Conservation (phyloP, 2,888 invertebrate species). For the Dasypolia templi region DNA sequence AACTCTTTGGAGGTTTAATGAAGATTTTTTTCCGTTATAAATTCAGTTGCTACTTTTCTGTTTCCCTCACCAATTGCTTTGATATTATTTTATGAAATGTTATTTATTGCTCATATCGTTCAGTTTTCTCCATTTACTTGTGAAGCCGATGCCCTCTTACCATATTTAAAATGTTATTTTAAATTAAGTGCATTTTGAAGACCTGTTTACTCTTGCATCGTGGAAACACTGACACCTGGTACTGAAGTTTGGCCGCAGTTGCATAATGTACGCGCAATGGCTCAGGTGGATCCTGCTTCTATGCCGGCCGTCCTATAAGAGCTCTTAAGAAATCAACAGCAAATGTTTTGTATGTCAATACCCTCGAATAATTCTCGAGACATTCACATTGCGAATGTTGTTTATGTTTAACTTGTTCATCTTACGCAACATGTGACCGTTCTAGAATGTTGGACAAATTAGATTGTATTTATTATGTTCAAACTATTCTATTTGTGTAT, state of each 20-base stretch:
- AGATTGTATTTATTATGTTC: constrained; percentile 38
- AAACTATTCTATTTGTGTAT: constrained; percentile 10
- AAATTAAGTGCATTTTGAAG: not conserved
- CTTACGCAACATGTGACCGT: constrained; percentile 33
- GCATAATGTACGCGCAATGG: not conserved
- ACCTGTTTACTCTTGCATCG: not conserved
- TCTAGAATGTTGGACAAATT: constrained; percentile 48
- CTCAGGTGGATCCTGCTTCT: not conserved
- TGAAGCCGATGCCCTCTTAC: not conserved
- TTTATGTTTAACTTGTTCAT: constrained; percentile 26
- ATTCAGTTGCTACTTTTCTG: not conserved
- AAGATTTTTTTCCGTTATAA: not conserved
- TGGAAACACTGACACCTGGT: not conserved
- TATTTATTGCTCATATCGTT: not conserved
- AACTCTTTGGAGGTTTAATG: not conserved
- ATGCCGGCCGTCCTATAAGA: not conserved
- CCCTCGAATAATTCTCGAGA: constrained; percentile 13
- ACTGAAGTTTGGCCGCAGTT: not conserved
- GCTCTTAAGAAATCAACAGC: constrained; percentile 7
- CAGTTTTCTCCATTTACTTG: not conserved
- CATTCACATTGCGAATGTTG: constrained; percentile 50
- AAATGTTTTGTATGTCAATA: constrained; percentile 39
- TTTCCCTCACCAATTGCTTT: not conserved
- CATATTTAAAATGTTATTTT: not conserved
- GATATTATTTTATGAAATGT: not conserved